phyloP scores from a whole-genome alignment of 2,797 vertebrate species.

The Falco cherrug region DNA sequence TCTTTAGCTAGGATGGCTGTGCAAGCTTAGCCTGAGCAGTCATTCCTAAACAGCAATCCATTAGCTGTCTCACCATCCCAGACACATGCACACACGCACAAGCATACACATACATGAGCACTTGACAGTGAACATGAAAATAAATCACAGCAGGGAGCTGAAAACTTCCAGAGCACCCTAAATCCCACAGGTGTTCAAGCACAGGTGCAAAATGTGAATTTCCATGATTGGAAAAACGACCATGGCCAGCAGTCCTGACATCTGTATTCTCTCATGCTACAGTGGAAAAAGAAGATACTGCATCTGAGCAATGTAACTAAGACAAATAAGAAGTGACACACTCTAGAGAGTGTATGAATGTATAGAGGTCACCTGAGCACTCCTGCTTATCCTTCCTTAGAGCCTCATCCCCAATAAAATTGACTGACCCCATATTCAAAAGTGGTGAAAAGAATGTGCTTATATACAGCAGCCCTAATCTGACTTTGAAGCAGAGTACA shows the following conservation, averaged over 20 bases:
- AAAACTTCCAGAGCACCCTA: background rate
- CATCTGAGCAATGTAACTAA: background rate
- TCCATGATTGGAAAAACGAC: background rate
- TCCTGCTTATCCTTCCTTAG: background rate
- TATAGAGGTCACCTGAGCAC: background rate
- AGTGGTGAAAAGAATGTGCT: slow-evolving; percentile 13
- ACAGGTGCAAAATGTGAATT: background rate
- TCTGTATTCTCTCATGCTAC: background rate
- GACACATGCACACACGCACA: background rate
- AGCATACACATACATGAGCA: background rate
- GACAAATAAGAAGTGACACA: slow-evolving; percentile 5
- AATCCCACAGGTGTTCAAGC: background rate
- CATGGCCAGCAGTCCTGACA: background rate
- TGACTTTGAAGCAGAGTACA: slow-evolving; percentile 3
- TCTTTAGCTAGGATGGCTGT: background rate
- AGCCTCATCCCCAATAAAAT: background rate
- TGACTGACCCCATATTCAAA: background rate
- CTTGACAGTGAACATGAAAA: background rate
- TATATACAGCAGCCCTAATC: background rate
- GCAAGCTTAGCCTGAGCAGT: background rate
- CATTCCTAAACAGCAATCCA: background rate
- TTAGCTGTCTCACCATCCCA: background rate
- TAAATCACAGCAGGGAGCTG: background rate
- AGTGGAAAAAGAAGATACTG: background rate
- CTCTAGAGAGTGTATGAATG: background rate